A percentile compares a stretch with the other conserved stretches of the same genome.
These are phyloP conservation scores for Garrulus glandarius DNA, from an alignment of 2,797 vertebrate genomes.

Conservation along the genomic window DNA sequence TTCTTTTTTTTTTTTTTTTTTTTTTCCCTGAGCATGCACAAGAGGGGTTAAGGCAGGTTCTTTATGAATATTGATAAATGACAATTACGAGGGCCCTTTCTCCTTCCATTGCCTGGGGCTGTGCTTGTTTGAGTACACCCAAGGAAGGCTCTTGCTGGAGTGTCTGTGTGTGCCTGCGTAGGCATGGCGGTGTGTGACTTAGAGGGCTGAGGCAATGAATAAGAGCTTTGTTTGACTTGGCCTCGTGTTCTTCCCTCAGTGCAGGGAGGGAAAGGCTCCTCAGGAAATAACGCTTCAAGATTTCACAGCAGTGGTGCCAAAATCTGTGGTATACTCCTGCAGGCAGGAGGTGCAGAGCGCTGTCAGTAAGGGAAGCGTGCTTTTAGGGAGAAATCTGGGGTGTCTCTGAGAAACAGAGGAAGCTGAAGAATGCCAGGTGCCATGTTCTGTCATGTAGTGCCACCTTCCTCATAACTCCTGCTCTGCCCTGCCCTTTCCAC, in stretches of 20 bases:
- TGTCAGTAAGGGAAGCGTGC: not conserved
- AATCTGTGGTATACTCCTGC: not conserved
- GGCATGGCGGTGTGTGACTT: not conserved
- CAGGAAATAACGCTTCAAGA: not conserved
- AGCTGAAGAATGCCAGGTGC: not conserved
- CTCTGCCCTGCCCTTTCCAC: not conserved
- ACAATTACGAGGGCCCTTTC: slow-evolving; percentile 44
- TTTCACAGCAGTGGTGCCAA: not conserved
- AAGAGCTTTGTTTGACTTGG: slow-evolving; percentile 6
- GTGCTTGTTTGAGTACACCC: not conserved
- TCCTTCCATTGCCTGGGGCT: slow-evolving; percentile 32
- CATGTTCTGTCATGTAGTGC: not conserved
- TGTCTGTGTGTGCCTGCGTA: not conserved
- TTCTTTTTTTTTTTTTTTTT: too few species aligned
- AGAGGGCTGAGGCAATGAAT: not conserved
- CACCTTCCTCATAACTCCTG: not conserved
- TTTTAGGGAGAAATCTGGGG: not conserved
- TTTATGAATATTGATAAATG: slow-evolving; percentile 71
- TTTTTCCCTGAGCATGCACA: not conserved
- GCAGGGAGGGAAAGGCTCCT: not conserved
- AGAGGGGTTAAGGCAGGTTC: slow-evolving; percentile 32
- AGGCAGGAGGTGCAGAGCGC: not conserved
- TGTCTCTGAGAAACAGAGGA: not conserved
- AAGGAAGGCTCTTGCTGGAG: not conserved
- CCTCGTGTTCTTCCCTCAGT: not conserved